Base-by-base conservation (phyloP, 2,888 invertebrate species). In the Mellilla xanthometata region DNA sequence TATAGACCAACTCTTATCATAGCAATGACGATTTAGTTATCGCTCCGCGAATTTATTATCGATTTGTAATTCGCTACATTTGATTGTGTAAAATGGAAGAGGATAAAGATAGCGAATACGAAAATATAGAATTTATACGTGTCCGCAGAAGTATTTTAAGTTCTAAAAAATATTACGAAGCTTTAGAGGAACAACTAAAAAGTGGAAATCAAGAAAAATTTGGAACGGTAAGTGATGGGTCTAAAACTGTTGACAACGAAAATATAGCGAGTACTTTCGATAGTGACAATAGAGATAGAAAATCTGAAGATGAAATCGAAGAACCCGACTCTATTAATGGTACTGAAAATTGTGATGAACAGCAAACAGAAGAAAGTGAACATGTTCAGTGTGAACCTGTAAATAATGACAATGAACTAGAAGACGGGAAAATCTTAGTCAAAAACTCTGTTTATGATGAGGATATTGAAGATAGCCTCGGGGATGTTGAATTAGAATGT, bases 31-130 rank as follows among this genome's bases (percentile, higher is more conserved):
- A 36, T 40, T 30, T 12, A 19, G 34, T 19, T 47, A 47, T 41
- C 47, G 30, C 34, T 11, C 12, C 2, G 24, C 32, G 10, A 19
- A 29, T 24, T 29, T 32, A 38, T 33, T 47, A 47, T 47, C 47
- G 41, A 47, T 38, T 33, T 23, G 41, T 29, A 28, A 40, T 40
- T 41, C 27, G 29, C 19, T 27, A 39, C 35, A 39, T 46, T 39
- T 35, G 19, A 31, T 26, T 34, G 39, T 35, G 19, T 35, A 39
- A 43, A 39, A 39, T 46, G 39, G 39, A 46, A 26, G 47, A 38
- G 13, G 32, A 47, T n/a, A 34, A 12, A 12, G 22, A 39, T 38
- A 30, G 19, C 10, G 19, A 30, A 24, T 24, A 8, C 12, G 10
- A 8, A 19, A 27, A 36, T 27, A 19, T 28, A 28, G 12, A 22